Evolutionary conservation across 1,140 invertebrate genomes (phyloP).

Genomic region (Anastrepha ludens): DNA sequence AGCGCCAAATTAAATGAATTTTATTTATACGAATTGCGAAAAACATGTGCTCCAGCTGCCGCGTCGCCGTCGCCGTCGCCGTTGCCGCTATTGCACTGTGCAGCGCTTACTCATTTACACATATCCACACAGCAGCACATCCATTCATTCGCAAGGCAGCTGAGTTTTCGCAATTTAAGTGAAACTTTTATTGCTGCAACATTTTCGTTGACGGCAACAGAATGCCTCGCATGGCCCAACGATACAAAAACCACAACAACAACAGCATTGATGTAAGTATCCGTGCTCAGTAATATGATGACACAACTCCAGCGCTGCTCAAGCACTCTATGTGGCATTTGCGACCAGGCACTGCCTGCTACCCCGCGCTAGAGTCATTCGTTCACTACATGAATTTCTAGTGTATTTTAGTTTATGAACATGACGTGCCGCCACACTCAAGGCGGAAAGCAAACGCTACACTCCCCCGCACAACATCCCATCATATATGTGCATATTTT

Average conservation of each 20-base stretch:
- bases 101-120: background rate
- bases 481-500: background rate
- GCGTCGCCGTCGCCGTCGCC: background rate
- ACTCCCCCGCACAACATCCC: background rate
- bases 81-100: background rate
- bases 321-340: constrained; percentile 25
- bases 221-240: constrained; percentile 2
- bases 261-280: constrained; percentile 2
- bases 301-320: background rate
- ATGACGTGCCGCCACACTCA: constrained; percentile 9
- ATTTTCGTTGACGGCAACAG: constrained; percentile 38
- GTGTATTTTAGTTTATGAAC: constrained; percentile 50
- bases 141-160: background rate
- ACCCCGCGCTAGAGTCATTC: background rate
- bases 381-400: constrained; percentile 43
- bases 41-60: constrained; percentile 56
- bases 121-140: background rate
- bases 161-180: constrained; percentile 48
- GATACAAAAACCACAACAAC: background rate
- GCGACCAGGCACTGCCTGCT: background rate
- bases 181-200: constrained; percentile 57
- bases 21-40: constrained; percentile 58
- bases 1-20: constrained; percentile 58
- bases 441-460: background rate
- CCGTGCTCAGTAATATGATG: constrained; percentile 8